Conservation (phyloP, 2,113 vertebrate genomes). For the Heterotis niloticus region DNA sequence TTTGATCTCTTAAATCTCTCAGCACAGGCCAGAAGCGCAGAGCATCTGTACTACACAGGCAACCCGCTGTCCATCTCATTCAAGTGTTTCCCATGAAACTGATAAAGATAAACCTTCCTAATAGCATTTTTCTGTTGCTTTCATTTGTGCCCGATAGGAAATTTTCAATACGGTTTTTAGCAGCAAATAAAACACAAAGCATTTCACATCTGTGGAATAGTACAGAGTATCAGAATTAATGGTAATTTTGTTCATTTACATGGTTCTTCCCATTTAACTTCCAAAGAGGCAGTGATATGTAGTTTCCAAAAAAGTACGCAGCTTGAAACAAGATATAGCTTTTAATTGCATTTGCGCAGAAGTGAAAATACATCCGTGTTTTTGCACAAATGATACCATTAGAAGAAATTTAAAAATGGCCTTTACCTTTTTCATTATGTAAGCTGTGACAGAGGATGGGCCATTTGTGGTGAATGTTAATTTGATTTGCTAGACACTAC, state of each 20-base stretch:
- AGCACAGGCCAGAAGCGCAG: no score
- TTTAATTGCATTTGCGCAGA: constrained; percentile 1
- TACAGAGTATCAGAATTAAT: not conserved
- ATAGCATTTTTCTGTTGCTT: not conserved
- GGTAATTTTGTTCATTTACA: not conserved
- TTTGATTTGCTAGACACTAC: not conserved
- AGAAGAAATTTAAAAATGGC: constrained; percentile 10
- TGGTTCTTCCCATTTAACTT: not conserved
- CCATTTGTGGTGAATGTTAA: constrained; percentile 8
- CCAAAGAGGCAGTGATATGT: not conserved
- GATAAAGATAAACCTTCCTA: not conserved
- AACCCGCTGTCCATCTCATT: no score
- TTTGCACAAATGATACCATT: not conserved
- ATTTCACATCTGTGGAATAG: no score
- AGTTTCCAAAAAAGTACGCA: not conserved
- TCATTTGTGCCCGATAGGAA: not conserved
- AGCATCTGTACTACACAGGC: no score
- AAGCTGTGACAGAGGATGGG: not conserved
- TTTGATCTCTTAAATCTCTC: no score
- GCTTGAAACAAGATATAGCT: not conserved
- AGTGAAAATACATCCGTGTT: not conserved
- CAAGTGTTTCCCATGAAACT: no score
- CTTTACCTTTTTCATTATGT: constrained; percentile 14
- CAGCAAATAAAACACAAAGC: no score
- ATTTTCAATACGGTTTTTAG: no score